phyloP scores from a whole-genome alignment of 2,113 vertebrate genomes.

The Pterocles gutturalis region DNA sequence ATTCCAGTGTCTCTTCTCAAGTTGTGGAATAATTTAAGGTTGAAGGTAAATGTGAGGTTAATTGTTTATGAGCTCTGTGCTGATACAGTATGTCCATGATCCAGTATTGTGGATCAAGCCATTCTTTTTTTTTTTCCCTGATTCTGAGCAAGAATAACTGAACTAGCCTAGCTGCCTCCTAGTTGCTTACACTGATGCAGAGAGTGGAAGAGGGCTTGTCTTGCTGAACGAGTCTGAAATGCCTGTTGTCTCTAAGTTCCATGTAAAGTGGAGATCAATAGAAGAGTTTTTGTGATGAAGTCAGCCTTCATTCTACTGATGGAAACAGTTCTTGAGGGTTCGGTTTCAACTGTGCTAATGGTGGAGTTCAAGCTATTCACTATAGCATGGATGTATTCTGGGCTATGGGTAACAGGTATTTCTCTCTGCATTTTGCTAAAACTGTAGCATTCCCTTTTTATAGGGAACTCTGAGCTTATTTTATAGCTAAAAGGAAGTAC shows the following conservation, averaged over 20 bases:
- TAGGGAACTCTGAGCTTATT: neutral
- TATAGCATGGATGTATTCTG: neutral
- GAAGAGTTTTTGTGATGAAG: neutral
- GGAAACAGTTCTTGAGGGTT: neutral
- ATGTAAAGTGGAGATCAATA: neutral
- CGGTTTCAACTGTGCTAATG: neutral
- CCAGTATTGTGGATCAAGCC: neutral
- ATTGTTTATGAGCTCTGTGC: neutral
- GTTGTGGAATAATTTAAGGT: neutral
- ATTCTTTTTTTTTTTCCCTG: neutral
- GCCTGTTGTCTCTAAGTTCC: neutral
- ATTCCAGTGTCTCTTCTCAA: neutral
- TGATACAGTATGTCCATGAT: rapidly evolving
- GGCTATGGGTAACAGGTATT: neutral
- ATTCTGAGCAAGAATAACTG: neutral
- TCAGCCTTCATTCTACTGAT: neutral
- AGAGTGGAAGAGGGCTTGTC: neutral
- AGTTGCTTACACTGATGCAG: neutral
- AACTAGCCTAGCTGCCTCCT: neutral
- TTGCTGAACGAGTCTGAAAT: neutral
- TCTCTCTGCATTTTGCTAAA: neutral
- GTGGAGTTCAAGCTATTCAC: neutral
- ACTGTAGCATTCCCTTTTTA: neutral
- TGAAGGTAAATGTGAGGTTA: neutral
- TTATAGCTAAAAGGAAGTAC: neutral